phyloP scores from a whole-genome alignment of 2,113 vertebrate genomes.

The Tonatia bakeri region DNA sequence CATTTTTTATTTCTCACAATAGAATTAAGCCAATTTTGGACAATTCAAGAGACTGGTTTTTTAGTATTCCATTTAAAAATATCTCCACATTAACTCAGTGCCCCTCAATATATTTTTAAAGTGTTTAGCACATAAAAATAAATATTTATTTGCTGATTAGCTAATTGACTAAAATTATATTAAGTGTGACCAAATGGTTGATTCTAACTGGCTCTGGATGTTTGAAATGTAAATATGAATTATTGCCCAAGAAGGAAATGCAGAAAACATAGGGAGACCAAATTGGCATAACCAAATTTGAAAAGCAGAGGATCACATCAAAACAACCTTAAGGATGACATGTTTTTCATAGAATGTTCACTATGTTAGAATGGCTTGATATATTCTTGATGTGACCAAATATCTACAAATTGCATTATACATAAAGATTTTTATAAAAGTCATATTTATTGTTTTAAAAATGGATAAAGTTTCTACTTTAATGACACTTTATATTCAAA shows the following conservation, averaged over 20 bases:
- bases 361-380: neutral
- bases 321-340: neutral
- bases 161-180: neutral
- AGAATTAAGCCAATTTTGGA: conserved; percentile 18
- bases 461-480: neutral
- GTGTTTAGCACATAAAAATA: neutral
- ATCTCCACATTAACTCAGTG: neutral
- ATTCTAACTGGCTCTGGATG: neutral
- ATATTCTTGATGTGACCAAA: neutral
- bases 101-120: neutral
- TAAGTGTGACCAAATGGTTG: neutral
- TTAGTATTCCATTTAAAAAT: neutral
- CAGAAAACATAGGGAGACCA: neutral
- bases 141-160: conserved; percentile 22
- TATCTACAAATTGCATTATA: neutral
- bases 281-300: neutral
- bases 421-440: neutral
- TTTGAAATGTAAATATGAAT: conserved; percentile 3
- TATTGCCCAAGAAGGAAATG: neutral
- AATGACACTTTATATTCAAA: neutral
- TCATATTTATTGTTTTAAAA: neutral
- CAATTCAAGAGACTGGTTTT: neutral
- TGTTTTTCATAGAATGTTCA: neutral
- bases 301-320: neutral
- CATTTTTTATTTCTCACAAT: conserved; percentile 16